Evolutionary conservation across 1,140 invertebrate genomes (phyloP).

Genomic region (Saccostrea echinata): DNA sequence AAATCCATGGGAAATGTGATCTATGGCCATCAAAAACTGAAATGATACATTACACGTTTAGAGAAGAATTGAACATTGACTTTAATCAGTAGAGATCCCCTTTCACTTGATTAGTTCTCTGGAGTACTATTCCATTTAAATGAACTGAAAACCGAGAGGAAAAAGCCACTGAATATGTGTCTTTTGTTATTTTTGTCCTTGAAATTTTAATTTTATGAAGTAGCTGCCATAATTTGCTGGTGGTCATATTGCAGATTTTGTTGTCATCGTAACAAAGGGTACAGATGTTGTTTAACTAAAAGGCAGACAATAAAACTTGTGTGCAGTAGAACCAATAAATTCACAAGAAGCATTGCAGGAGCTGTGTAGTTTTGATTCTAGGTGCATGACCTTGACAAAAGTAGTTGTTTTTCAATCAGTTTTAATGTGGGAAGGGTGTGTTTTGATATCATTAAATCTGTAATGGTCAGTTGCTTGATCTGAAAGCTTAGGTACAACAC

Average conservation of each 20-base stretch:
- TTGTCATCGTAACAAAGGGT: neutral
- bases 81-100: neutral
- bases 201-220: conserved; percentile 14
- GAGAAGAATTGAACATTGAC: conserved; percentile 8
- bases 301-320: neutral
- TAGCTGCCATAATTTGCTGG: neutral
- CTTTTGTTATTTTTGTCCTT: conserved; percentile 2
- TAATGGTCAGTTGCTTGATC: conserved; percentile 34
- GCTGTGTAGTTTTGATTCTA: neutral
- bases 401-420: conserved; percentile 11
- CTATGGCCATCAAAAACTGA: neutral
- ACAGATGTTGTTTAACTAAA: neutral
- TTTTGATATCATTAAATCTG: conserved; percentile 26
- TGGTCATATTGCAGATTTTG: neutral
- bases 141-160: conserved; percentile 19
- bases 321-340: neutral
- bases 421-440: conserved; percentile 11
- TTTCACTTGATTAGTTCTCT: conserved; percentile 21
- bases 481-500: neutral
- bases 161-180: neutral
- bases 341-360: neutral
- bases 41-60: neutral
- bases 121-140: conserved; percentile 22
- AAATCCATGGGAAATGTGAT: conserved; percentile 28
- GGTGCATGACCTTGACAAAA: neutral